phyloP scores from a whole-genome alignment of 2,888 invertebrate genomes.

The Dyspetes luteomarginatus region DNA sequence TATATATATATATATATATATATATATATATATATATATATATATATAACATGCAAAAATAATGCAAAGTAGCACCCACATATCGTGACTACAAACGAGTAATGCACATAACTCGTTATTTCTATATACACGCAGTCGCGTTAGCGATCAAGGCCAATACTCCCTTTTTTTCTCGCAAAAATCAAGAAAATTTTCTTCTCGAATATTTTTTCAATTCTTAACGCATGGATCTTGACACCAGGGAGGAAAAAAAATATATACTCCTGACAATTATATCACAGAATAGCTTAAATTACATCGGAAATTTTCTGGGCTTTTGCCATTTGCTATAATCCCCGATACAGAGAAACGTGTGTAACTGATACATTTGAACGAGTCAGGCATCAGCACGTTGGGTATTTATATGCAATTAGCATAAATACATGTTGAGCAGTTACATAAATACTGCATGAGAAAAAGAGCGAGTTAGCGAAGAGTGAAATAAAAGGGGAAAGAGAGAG shows the following conservation, averaged over 20 bases:
- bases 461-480: conserved; percentile 21
- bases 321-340: no score
- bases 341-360: background rate
- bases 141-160: conserved; percentile 20
- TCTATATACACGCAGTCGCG: background rate
- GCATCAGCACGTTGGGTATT: conserved; percentile 44
- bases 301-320: no score
- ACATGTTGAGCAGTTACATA: conserved; percentile 57
- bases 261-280: no score
- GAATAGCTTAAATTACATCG: no score
- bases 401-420: conserved; percentile 63
- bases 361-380: conserved; percentile 40
- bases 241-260: background rate
- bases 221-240: no score
- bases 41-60: no score
- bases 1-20: no score
- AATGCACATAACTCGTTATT: background rate
- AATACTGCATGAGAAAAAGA: conserved; percentile 50
- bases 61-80: no score
- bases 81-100: background rate
- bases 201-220: background rate
- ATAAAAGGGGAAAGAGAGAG: background rate
- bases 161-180: background rate
- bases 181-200: background rate
- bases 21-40: no score